Percentiles rank a stretch among this genome's conserved stretches.
phyloP scores from a whole-genome alignment of 2,797 vertebrate genomes.

The Sebastiscus albofasciatus region DNA sequence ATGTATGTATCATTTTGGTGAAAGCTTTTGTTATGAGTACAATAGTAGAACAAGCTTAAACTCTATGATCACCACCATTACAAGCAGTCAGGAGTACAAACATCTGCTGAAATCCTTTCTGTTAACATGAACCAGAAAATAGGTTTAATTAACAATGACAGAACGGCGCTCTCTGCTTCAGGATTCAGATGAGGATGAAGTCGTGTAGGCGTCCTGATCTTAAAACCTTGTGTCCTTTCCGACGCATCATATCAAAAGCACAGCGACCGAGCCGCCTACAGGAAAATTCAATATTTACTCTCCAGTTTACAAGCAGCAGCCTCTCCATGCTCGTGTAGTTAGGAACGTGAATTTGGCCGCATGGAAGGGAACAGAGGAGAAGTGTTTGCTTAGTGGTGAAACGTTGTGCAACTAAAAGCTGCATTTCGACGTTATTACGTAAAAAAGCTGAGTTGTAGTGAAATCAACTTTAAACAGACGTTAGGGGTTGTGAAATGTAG shows the following conservation, averaged over 20 bases:
- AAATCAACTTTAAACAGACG: not conserved
- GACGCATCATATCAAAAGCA: conserved; percentile 19
- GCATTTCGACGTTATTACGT: not conserved
- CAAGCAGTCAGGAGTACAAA: not conserved
- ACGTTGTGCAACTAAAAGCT: conserved; percentile 37
- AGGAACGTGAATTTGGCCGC: conserved; percentile 38
- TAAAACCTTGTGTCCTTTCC: conserved; percentile 42
- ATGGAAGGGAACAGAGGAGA: not conserved
- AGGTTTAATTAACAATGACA: not conserved
- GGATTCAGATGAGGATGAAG: not conserved
- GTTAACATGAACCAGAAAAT: not conserved
- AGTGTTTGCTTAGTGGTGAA: conserved; percentile 34
- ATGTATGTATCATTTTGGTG: not conserved
- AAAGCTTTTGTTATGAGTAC: not conserved
- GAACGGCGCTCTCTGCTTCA: not conserved
- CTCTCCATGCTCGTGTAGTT: not conserved
- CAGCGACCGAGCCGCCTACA: conserved; percentile 4
- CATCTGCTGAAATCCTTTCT: not conserved
- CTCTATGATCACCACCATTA: not conserved
- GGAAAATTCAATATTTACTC: conserved; percentile 82
- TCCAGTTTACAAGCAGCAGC: conserved; percentile 40
- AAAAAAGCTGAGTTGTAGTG: not conserved
- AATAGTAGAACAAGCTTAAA: not conserved
- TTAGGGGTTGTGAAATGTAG: not conserved
- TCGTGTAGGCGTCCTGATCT: not conserved